Evolutionary conservation across 2,797 vertebrate genomes (phyloP).

Genomic region (Limosa lapponica): DNA sequence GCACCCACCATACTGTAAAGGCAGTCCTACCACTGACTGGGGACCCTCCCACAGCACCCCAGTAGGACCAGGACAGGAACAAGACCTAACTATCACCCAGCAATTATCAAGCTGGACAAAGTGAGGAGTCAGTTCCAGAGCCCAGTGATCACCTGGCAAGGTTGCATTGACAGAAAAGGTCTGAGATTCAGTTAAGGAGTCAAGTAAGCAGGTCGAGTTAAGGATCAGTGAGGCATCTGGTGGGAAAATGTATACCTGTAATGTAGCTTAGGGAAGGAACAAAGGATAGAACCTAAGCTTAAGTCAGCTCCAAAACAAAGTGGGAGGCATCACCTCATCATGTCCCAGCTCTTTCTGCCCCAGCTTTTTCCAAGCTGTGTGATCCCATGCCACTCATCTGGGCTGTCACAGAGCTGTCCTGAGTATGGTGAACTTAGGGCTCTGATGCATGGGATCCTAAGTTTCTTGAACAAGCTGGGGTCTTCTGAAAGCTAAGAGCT

Average conservation of each 20-base stretch:
- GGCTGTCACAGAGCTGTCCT: neutral
- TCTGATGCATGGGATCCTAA: neutral
- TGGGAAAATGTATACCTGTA: neutral
- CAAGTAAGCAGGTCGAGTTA: neutral
- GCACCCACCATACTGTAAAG: rapidly evolving
- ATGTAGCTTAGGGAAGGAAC: neutral
- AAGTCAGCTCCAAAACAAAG: neutral
- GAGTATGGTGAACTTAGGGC: neutral
- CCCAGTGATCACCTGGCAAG: neutral
- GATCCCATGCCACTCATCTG: neutral
- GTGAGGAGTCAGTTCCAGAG: neutral
- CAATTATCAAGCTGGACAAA: neutral
- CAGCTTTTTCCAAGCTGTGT: neutral
- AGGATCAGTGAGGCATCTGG: neutral
- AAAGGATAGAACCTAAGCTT: neutral
- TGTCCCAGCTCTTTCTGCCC: neutral
- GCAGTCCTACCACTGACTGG: neutral
- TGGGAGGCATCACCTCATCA: neutral
- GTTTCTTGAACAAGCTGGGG: neutral
- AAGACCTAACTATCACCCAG: rapidly evolving
- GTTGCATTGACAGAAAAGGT: neutral
- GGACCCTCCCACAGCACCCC: neutral
- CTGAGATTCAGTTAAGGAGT: neutral
- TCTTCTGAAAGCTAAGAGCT: neutral
- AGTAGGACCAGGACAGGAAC: too few species aligned